Percentiles rank a stretch among this genome's conserved stretches.
These are phyloP conservation scores for Hippocampus abdominalis DNA, from an alignment of 2,113 vertebrate genomes.

Conservation along the genomic window DNA sequence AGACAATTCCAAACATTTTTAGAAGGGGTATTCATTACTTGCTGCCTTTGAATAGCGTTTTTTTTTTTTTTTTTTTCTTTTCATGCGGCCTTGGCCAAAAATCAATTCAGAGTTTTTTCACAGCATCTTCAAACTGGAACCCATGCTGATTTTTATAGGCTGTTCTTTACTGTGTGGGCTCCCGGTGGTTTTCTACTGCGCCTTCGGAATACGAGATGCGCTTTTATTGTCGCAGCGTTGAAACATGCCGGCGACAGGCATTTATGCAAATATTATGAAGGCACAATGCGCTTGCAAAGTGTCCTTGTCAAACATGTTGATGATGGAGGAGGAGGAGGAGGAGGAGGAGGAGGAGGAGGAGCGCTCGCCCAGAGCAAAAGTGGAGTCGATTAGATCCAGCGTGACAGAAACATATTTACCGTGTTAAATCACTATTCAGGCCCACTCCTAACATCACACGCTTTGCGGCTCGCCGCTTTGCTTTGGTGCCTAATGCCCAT, in stretches of 20 bases:
- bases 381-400: constrained; percentile 22
- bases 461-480: constrained; percentile 71
- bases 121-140: constrained; percentile 65
- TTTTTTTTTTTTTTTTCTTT: too few species aligned
- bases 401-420: constrained; percentile 45
- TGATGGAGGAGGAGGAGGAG: neutral
- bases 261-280: constrained; percentile 34
- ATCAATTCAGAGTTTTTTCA: constrained; percentile 26
- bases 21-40: too few species aligned
- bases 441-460: constrained; percentile 74
- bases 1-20: too few species aligned
- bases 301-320: constrained; percentile 14
- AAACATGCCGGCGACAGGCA: constrained; percentile 40
- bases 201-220: constrained; percentile 16
- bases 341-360: neutral
- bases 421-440: constrained; percentile 36
- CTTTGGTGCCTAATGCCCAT: constrained; percentile 82
- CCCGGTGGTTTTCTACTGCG: constrained; percentile 22
- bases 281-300: neutral
- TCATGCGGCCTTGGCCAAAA: too few species aligned
- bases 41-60: too few species aligned
- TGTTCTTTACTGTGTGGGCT: constrained; percentile 42
- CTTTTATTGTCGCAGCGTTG: constrained; percentile 29
- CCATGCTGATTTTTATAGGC: constrained; percentile 52
- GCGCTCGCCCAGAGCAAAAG: constrained; percentile 3